Conservation (phyloP, 2,888 invertebrate genomes). For the Folsomia manolachei region DNA sequence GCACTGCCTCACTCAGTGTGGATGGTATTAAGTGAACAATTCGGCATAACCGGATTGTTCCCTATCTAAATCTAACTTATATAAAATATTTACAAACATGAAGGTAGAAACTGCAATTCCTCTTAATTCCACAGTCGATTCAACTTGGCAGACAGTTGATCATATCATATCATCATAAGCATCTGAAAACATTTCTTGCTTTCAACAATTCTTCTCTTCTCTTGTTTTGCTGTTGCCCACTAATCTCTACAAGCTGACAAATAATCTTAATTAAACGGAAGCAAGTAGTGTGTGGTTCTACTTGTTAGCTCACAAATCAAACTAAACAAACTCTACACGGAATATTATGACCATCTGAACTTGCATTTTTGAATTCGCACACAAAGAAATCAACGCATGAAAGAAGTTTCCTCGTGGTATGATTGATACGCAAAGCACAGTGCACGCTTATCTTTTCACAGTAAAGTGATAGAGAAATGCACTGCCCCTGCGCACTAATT, state of each 20-base stretch:
- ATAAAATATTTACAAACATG: no score
- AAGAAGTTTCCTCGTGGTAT: neutral
- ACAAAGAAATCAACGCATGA: neutral
- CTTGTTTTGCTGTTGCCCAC: no score
- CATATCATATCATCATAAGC: neutral
- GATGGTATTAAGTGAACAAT: constrained; percentile 5
- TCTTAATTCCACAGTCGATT: no score
- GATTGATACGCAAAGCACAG: neutral
- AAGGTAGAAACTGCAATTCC: no score
- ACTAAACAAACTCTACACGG: neutral
- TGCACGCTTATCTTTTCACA: neutral
- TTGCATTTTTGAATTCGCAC: no score
- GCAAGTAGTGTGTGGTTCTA: neutral
- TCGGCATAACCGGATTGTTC: constrained; percentile 34
- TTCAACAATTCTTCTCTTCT: constrained; percentile 2
- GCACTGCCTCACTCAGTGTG: neutral
- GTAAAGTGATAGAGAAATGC: neutral
- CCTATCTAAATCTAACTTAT: no score
- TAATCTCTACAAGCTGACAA: constrained; percentile 8
- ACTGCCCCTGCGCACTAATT: neutral
- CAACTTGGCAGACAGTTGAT: no score
- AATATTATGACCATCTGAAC: no score
- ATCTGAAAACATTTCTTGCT: constrained; percentile 6
- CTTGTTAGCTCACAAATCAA: neutral
- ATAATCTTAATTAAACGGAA: constrained; percentile 3